Conservation (phyloP, 2,113 vertebrate species). For the Onychostoma macrolepis region DNA sequence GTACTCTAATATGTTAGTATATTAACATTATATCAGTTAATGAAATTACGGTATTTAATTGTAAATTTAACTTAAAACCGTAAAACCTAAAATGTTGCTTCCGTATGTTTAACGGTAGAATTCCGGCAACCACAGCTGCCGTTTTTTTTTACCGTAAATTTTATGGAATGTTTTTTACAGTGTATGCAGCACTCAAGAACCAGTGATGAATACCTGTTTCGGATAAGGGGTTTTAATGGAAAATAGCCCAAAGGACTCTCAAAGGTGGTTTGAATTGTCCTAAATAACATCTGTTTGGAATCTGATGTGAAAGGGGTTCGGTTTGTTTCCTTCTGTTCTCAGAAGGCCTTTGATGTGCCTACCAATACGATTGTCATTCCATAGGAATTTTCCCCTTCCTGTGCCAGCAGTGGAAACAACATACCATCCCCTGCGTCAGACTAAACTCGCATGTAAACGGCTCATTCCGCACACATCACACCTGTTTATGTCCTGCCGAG, state of each 20-base stretch:
- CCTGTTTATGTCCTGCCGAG: slow-evolving; percentile 33
- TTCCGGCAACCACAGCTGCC: no score
- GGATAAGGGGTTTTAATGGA: neutral
- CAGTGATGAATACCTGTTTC: neutral
- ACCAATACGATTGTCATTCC: slow-evolving; percentile 47
- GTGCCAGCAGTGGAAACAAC: slow-evolving; percentile 49
- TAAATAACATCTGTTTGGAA: slow-evolving; percentile 20
- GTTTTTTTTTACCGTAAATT: no score
- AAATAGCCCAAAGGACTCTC: neutral
- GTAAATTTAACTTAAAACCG: no score
- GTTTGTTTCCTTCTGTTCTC: slow-evolving; percentile 35
- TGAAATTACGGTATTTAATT: no score
- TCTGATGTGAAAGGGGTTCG: slow-evolving; percentile 2
- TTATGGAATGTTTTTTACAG: no score
- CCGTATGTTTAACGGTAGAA: no score
- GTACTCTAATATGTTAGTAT: no score
- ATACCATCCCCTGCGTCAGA: slow-evolving; percentile 27
- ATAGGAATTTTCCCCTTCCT: slow-evolving; percentile 51
- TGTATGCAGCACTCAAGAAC: neutral
- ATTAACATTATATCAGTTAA: no score
- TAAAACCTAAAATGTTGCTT: no score
- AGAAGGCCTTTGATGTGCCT: slow-evolving; percentile 42
- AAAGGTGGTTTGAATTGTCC: slow-evolving; percentile 2
- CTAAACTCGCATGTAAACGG: slow-evolving; percentile 27
- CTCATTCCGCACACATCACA: slow-evolving; percentile 47